Conservation (phyloP, 2,113 vertebrate species). For the Sialia sialis region DNA sequence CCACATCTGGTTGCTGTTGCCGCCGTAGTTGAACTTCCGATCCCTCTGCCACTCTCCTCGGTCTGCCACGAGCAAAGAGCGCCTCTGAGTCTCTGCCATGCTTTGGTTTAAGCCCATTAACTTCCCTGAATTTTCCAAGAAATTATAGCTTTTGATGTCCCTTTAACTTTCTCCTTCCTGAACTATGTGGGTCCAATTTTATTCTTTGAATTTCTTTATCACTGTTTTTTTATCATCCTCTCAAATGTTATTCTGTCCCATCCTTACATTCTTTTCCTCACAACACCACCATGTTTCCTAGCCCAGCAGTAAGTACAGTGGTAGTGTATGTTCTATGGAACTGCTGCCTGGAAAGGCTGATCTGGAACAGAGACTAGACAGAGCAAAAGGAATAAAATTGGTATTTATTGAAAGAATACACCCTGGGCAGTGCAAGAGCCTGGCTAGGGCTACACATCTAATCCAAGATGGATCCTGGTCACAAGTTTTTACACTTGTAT, state of each 20-base stretch:
- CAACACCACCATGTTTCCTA: neutral
- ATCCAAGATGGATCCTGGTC: too few relatives aligned
- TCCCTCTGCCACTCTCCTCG: slow-evolving; percentile 94
- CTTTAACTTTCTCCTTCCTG: neutral
- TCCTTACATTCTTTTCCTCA: neutral
- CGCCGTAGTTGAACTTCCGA: slow-evolving; percentile 87
- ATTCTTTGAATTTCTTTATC: neutral
- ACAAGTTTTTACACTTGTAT: too few relatives aligned
- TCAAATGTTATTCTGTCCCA: neutral
- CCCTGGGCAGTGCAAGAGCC: too few relatives aligned
- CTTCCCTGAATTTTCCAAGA: neutral
- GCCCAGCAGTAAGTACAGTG: neutral
- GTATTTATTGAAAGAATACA: too few relatives aligned
- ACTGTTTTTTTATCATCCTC: neutral
- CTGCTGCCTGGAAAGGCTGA: too few relatives aligned
- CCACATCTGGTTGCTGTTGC: slow-evolving; percentile 85
- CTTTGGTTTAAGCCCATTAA: neutral
- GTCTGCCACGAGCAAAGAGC: slow-evolving; percentile 68
- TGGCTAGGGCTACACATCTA: too few relatives aligned
- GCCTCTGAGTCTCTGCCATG: neutral
- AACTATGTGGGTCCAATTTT: neutral
- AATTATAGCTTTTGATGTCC: accelerated
- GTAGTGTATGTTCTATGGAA: neutral
- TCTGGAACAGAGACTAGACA: too few relatives aligned
- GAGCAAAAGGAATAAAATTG: too few relatives aligned